A percentile compares a stretch with the other conserved stretches of the same genome.
phyloP scores from a whole-genome alignment of 2,888 invertebrate species.

The Carpatolechia fugitivella region DNA sequence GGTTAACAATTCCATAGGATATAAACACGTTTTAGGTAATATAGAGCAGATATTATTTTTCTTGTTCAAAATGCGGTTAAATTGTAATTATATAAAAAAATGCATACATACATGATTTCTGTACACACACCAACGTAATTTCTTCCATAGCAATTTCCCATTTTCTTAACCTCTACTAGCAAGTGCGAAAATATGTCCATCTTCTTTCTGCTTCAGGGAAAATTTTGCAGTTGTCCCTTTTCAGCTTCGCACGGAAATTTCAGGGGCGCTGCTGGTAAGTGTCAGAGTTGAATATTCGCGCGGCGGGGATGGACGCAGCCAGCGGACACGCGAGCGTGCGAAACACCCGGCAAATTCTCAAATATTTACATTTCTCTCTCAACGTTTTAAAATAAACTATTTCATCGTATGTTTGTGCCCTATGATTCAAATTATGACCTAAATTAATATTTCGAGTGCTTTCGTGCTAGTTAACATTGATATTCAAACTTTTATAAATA shows the following conservation, averaged over 20 bases:
- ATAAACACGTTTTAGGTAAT: no score
- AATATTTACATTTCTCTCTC: background rate
- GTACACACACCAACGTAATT: no score
- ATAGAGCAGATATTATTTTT: no score
- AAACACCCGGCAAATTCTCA: background rate
- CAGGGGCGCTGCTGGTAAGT: conserved; percentile 41
- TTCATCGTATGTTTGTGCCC: background rate
- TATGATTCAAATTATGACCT: background rate
- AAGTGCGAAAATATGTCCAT: conserved; percentile 29
- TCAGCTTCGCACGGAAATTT: conserved; percentile 56
- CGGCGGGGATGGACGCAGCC: conserved; percentile 51
- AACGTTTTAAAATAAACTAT: background rate
- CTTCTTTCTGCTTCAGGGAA: conserved; percentile 34
- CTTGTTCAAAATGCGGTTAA: no score
- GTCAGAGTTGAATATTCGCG: conserved; percentile 71
- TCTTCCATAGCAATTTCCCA: conserved; percentile 33
- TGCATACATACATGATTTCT: no score
- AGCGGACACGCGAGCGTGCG: conserved; percentile 34
- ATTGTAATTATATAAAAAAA: no score
- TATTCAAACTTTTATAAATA: background rate
- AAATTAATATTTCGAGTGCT: background rate
- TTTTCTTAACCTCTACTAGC: conserved; percentile 43
- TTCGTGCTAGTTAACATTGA: background rate
- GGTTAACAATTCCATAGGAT: no score
- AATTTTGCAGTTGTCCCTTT: conserved; percentile 34